Evolutionary conservation across 2,888 invertebrate species (phyloP), one percentile per base, ranked within the genome.

Genomic region (Acronicta aceris): DNA sequence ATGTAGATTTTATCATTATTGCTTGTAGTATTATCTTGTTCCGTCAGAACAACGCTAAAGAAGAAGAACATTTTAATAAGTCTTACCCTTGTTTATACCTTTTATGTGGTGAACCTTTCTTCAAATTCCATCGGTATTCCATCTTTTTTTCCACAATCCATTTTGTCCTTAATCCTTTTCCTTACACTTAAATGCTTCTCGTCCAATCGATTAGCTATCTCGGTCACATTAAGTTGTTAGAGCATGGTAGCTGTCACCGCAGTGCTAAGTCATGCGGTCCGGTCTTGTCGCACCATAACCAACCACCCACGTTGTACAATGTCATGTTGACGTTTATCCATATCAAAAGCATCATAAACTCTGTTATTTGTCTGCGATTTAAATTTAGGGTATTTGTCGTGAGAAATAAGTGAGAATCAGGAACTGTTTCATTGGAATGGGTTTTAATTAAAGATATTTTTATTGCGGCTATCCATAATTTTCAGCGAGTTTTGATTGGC

Each of bases 221-320:
- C 45, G 64, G 78, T 55, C 72, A 65, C 80, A 82, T 81, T 79
- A 78, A 76, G 82, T 79, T 80, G 81, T 84, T 82, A 74, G 72
- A 70, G 67, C 73, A 74, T 80, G 76, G 75, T 78, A 80, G 77
- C 82, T 85, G 85, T 80, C 81, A 74, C 64, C 73, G 71, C 69
- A 77, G 81, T 81, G 78, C 80, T 82, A 82, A 81, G 79, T 85
- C 81, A 81, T 82, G 83, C 86, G 82, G 80, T 76, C 74, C 81
- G 81, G 82, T 65, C 76, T 65, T 75, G 77, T 80, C 81, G 76
- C 78, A 78, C 82, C 74, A 78, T 79, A 79, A 79, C 81, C 76
- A 66, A 84, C 89, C 89, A 83, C 89, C 89, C 82, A 83, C 83
- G 79, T 77, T 63, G 82, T 69, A 56, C 60, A 71, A 70, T 63